Base-by-base conservation (phyloP, 37 sponge, comb jelly and placozoan species). In the Bolinopsis microptera region DNA sequence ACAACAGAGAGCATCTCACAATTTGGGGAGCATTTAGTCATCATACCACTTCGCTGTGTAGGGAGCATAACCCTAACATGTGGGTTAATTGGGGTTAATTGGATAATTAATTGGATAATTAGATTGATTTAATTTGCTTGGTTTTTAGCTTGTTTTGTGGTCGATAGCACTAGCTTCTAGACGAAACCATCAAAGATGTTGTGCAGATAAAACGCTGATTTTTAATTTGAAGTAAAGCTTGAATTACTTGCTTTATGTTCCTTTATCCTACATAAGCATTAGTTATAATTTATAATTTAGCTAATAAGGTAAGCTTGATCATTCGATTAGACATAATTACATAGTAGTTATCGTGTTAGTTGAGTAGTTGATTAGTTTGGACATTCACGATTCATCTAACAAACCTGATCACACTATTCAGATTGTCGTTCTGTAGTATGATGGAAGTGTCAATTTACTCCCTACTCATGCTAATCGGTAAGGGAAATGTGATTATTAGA, bases 1-100 rank as follows among this genome's bases (percentile, higher is more conserved):
- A 86, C 35, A 23, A 86, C 61, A 39, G 90, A 41, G 90, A 86
- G 39, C 61, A 38, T 26, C 32, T 86, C 27, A 86, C 90, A 13
- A 34, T 39, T 2, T 86, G 90, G 90, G 90, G 90, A 30, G 90
- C 90, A 24, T 86, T 86, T 38, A 86, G 90, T 86, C 90, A 86
- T 26, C 0, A 22, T 0, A 86, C 61, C 26, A 86, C 90, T 41
- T 40, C n/a, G 1, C 2, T 3, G 61, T 86, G 90, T 25, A 39
- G 90, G 30, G 35, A 18, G n/a, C 31, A 41, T 48, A 86, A 86
- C 61, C 90, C 90, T 86, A 40, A 86, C n/a, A 86, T 86, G 40
- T 80, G 38, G 23, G 83, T 74, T 8, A 67, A 67, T 67, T 22
- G 18, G 68, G 13, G 68, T 67, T 67, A 67, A 67, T 67, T 67